Evolutionary conservation across 92 coral and sea anemone species (phyloP).

Genomic region (Palythoa heliodiscus): DNA sequence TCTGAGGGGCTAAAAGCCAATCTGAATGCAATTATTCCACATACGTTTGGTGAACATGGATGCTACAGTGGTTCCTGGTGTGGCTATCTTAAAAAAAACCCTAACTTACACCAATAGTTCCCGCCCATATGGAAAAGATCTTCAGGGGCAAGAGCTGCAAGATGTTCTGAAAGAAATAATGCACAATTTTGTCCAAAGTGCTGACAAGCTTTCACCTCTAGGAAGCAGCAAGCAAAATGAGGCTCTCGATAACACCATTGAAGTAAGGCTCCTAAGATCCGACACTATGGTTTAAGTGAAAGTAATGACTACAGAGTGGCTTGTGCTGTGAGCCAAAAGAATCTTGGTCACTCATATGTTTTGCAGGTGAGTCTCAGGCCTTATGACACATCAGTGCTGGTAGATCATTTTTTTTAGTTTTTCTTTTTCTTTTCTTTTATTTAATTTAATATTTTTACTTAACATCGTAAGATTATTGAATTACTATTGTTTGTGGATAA

Average conservation of each 20-base stretch:
- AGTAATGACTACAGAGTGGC: conserved; percentile 12
- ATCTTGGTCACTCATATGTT: neutral
- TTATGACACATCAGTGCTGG: neutral
- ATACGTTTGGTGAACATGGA: conserved; percentile 1
- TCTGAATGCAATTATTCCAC: neutral
- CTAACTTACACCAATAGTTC: conserved; percentile 10
- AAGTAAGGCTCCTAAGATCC: conserved; percentile 52
- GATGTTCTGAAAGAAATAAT: no score
- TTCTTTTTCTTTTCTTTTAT: no score
- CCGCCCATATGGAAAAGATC: no score
- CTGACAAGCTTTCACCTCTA: no score
- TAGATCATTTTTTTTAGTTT: no score
- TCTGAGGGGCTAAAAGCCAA: conserved; percentile 16
- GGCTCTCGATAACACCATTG: conserved; percentile 40
- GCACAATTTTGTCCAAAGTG: no score
- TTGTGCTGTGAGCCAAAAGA: no score
- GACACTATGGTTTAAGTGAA: conserved; percentile 46
- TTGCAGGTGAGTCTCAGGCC: neutral
- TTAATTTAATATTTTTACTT: neutral
- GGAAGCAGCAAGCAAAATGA: conserved; percentile 52
- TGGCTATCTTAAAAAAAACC: neutral
- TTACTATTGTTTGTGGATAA: neutral
- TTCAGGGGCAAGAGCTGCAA: no score
- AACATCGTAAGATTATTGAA: neutral
- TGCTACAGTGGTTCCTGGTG: neutral